phyloP scores from a whole-genome alignment of 1,140 invertebrate genomes.

The Sipha flava region DNA sequence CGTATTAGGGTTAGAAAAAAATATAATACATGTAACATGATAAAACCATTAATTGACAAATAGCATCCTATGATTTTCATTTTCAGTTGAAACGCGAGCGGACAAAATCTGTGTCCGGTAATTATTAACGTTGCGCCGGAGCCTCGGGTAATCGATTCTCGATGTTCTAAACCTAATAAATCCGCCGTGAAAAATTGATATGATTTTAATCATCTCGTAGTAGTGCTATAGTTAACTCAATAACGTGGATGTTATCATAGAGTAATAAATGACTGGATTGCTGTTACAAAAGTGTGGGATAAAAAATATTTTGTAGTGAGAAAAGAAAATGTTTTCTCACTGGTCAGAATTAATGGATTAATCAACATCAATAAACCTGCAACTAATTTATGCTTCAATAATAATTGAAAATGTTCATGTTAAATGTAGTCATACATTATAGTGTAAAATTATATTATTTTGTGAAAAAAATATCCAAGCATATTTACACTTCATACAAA shows the following conservation, averaged over 20 bases:
- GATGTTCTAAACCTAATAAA: not conserved
- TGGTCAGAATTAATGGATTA: too few relatives aligned
- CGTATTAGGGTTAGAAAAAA: not conserved
- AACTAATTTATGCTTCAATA: too few relatives aligned
- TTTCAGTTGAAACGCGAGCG: not conserved
- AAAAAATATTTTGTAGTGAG: not conserved
- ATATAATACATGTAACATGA: not conserved
- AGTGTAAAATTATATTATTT: too few relatives aligned
- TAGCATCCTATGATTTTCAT: not conserved
- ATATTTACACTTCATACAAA: too few relatives aligned
- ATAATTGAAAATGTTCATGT: too few relatives aligned
- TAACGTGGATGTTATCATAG: not conserved
- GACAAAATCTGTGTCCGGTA: not conserved
- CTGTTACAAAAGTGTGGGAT: not conserved
- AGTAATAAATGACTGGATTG: not conserved
- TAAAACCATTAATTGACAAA: conserved; percentile 28
- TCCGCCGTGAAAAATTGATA: conserved; percentile 9
- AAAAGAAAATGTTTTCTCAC: not conserved
- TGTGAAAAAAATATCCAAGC: too few relatives aligned
- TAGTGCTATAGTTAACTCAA: not conserved
- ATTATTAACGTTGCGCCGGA: not conserved
- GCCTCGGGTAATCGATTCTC: conserved; percentile 10
- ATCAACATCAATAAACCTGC: too few relatives aligned
- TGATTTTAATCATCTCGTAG: conserved; percentile 11
- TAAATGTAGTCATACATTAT: too few relatives aligned